phyloP scores from a whole-genome alignment of 2,797 vertebrate species.

The Setipinna tenuifilis region DNA sequence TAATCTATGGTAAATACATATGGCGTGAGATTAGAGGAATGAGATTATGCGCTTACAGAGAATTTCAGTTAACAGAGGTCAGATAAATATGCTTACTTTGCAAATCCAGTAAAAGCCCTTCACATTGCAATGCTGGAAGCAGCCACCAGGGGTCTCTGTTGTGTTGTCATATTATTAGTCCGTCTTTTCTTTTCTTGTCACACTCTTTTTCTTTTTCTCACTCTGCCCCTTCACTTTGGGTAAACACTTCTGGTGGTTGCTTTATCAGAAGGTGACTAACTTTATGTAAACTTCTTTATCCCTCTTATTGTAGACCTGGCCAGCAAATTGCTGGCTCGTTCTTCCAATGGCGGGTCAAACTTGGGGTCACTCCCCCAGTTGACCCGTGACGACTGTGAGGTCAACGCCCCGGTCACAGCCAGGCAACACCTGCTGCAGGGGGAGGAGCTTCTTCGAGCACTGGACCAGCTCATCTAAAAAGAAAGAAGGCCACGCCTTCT shows the following conservation, averaged over 20 bases:
- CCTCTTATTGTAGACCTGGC: slow-evolving; percentile 80
- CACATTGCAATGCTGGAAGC: background rate
- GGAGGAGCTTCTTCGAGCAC: slow-evolving; percentile 90
- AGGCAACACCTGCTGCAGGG: slow-evolving; percentile 92
- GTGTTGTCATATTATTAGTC: background rate
- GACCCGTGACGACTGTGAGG: slow-evolving; percentile 93
- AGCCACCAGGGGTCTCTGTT: background rate
- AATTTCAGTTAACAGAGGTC: background rate
- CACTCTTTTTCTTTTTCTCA: background rate
- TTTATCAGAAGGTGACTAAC: background rate
- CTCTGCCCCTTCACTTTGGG: background rate
- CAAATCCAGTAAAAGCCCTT: background rate
- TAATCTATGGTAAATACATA: background rate
- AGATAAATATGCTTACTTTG: background rate
- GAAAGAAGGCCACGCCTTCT: slow-evolving; percentile 35
- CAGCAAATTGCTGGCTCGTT: slow-evolving; percentile 86
- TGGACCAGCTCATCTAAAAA: slow-evolving; percentile 92
- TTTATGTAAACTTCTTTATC: background rate
- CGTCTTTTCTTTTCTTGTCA: background rate
- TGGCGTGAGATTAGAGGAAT: background rate
- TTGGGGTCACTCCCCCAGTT: slow-evolving; percentile 88
- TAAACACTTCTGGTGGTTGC: no score
- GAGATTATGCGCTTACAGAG: background rate
- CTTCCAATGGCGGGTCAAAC: slow-evolving; percentile 80
- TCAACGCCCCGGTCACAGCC: slow-evolving; percentile 91